These are phyloP conservation scores for Hoplostethus mediterraneus DNA, from an alignment of 2,797 vertebrate species.

Conservation along the genomic window DNA sequence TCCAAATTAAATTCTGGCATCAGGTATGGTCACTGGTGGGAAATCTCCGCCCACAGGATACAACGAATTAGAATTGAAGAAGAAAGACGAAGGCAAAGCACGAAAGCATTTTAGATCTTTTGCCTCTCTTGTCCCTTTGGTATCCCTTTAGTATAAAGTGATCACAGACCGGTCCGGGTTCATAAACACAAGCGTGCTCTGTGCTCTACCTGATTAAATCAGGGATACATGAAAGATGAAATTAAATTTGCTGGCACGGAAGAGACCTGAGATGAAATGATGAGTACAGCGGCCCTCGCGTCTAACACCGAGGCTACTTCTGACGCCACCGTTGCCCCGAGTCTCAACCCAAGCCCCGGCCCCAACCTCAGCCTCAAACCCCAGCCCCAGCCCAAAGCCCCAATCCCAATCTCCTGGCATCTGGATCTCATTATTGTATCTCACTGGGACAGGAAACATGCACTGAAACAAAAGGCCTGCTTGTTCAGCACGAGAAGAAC, in stretches of 20 bases:
- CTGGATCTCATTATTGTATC: conserved; percentile 53
- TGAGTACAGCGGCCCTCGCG: not conserved
- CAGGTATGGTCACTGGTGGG: too few relatives aligned
- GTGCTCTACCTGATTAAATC: too few relatives aligned
- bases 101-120: too few relatives aligned
- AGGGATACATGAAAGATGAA: not conserved
- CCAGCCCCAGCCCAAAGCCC: conserved; percentile 1
- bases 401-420: conserved; percentile 28
- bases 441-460: conserved; percentile 23
- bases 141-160: too few relatives aligned
- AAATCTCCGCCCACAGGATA: too few relatives aligned
- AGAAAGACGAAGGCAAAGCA: too few relatives aligned
- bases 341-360: not conserved
- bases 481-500: conserved; percentile 17
- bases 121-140: too few relatives aligned
- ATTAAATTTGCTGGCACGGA: not conserved
- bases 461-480: conserved; percentile 27
- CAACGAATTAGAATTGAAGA: too few relatives aligned
- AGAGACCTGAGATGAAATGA: conserved; percentile 6
- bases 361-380: not conserved
- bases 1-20: too few relatives aligned
- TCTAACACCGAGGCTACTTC: not conserved
- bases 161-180: too few relatives aligned
- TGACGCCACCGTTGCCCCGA: not conserved
- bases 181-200: too few relatives aligned